These are phyloP conservation scores for Apeira syringaria DNA, from an alignment of 2,888 invertebrate genomes.

Conservation along the genomic window DNA sequence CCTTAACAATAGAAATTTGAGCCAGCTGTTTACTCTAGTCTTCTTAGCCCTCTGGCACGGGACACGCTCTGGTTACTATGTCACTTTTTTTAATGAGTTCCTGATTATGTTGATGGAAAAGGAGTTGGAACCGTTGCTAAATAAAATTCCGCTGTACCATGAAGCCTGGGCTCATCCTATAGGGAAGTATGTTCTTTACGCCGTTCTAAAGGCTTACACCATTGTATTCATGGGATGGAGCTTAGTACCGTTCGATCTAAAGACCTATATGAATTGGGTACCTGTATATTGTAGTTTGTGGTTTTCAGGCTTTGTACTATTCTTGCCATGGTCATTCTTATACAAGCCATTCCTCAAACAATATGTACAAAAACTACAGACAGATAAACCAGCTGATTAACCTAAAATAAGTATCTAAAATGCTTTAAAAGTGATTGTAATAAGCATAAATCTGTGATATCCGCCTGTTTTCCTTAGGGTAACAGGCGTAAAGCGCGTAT, in stretches of 20 bases:
- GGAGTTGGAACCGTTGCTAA: constrained; percentile 85
- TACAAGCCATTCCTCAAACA: constrained; percentile 73
- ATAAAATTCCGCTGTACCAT: constrained; percentile 74
- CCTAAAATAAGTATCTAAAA: no score
- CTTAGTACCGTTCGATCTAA: constrained; percentile 88
- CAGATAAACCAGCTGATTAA: no score
- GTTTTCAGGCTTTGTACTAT: constrained; percentile 88
- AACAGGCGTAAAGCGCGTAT: no score
- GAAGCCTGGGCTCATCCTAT: constrained; percentile 61
- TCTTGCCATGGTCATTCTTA: constrained; percentile 85
- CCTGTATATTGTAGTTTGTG: constrained; percentile 85
- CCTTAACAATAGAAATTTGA: constrained; percentile 91
- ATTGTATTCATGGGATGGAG: constrained; percentile 94
- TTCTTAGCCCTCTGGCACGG: constrained; percentile 99
- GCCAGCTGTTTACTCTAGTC: constrained; percentile 91
- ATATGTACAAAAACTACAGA: no score
- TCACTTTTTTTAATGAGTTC: constrained; percentile 96
- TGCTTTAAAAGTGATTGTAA: no score
- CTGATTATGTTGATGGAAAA: constrained; percentile 93
- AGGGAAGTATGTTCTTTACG: constrained; percentile 75
- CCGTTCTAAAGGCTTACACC: constrained; percentile 88
- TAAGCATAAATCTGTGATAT: no score
- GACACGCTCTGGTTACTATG: constrained; percentile 96
- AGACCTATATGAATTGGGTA: constrained; percentile 88
- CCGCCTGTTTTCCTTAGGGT: no score